Percentiles rank a stretch among this genome's conserved stretches.
These are phyloP conservation scores for Rhincodon typus DNA, from an alignment of 2,797 vertebrate species.

Conservation along the genomic window DNA sequence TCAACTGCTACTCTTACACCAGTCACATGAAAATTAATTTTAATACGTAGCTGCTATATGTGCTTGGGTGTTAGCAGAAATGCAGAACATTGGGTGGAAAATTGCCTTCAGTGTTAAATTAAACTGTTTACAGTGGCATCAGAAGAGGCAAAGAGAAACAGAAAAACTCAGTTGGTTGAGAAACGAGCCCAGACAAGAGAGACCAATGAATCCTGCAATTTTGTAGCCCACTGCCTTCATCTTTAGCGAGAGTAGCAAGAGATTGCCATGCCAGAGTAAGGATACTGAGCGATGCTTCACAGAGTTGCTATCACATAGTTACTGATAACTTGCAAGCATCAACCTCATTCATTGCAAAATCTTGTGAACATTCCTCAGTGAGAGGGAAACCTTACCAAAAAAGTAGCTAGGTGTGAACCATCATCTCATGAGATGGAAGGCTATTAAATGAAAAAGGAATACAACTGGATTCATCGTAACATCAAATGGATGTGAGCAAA, in stretches of 20 bases:
- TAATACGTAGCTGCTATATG: not conserved
- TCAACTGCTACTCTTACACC: not conserved
- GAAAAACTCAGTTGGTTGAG: not conserved
- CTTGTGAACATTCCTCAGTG: no score
- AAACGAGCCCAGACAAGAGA: not conserved
- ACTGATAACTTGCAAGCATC: no score
- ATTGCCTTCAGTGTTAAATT: not conserved
- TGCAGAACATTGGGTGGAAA: not conserved
- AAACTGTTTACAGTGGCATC: not conserved
- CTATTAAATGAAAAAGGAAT: no score
- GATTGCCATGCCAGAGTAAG: not conserved
- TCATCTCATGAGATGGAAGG: not conserved
- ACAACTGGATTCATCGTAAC: no score
- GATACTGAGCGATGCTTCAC: not conserved
- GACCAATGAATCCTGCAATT: not conserved
- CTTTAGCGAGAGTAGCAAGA: not conserved
- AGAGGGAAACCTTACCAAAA: no score
- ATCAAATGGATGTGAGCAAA: not conserved
- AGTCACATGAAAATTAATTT: not conserved
- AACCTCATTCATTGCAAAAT: no score
- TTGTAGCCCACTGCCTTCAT: not conserved
- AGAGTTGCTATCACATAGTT: not conserved
- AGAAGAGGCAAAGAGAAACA: not conserved
- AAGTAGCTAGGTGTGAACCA: not conserved
- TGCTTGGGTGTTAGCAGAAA: not conserved